Percentiles rank a stretch among this genome's conserved stretches.
phyloP scores from a whole-genome alignment of 1,140 invertebrate genomes.

The Thaumatotibia leucotreta region DNA sequence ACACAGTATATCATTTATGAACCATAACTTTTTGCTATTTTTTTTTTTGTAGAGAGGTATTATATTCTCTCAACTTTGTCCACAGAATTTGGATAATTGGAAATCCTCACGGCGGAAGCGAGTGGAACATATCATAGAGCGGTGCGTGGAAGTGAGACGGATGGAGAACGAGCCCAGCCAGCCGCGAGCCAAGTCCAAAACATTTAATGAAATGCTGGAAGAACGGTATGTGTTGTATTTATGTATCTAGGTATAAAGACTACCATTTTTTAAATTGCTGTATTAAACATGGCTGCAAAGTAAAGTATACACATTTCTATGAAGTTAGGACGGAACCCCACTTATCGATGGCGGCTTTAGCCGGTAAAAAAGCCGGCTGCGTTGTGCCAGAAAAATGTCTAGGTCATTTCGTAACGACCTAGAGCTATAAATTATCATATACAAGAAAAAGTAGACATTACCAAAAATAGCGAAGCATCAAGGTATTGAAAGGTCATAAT shows the following conservation, averaged over 20 bases:
- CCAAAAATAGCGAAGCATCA: neutral
- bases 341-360: too few relatives aligned
- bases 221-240: conserved; percentile 81
- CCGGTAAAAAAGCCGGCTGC: too few relatives aligned
- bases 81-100: conserved; percentile 95
- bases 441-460: neutral
- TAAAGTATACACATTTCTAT: too few relatives aligned
- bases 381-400: too few relatives aligned
- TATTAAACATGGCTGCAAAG: too few relatives aligned
- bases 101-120: conserved; percentile 93
- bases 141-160: conserved; percentile 92
- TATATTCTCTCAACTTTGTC: conserved; percentile 12
- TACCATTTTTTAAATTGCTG: too few relatives aligned
- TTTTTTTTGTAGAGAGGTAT: too few relatives aligned
- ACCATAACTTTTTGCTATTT: too few relatives aligned
- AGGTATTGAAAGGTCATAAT: neutral
- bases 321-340: too few relatives aligned
- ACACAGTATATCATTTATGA: too few relatives aligned
- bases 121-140: conserved; percentile 92
- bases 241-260: too few relatives aligned
- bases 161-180: conserved; percentile 87
- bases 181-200: conserved; percentile 88
- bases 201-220: conserved; percentile 96
- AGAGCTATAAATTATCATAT: neutral
- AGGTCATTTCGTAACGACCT: too few relatives aligned